phyloP scores from a whole-genome alignment of 2,797 vertebrate genomes.

The Acanthis flammea region DNA sequence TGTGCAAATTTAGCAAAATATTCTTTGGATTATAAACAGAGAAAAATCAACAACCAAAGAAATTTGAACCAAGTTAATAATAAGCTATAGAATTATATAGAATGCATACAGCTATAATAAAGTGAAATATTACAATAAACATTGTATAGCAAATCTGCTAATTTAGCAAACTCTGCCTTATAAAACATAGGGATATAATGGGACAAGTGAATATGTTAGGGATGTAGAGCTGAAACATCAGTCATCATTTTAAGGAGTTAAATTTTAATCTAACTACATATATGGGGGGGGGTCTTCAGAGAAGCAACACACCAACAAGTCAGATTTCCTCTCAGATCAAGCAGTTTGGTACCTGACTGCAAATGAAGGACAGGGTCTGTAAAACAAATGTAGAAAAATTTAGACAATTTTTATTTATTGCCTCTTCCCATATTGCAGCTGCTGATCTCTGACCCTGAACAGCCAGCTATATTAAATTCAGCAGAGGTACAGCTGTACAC shows the following conservation, averaged over 20 bases:
- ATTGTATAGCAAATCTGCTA: conserved; percentile 54
- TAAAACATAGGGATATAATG: conserved; percentile 57
- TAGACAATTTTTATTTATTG: conserved; percentile 17
- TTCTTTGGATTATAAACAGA: conserved; percentile 79
- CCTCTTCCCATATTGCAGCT: conserved; percentile 64
- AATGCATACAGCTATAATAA: conserved; percentile 53
- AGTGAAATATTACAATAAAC: conserved; percentile 62
- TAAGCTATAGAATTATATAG: conserved; percentile 62
- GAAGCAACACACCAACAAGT: conserved; percentile 39
- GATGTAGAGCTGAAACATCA: conserved; percentile 45
- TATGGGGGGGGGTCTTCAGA: background rate
- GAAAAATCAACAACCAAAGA: conserved; percentile 64
- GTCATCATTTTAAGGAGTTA: conserved; percentile 45
- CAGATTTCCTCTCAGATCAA: conserved; percentile 10
- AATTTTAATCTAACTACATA: conserved; percentile 59
- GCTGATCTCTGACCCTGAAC: conserved; percentile 21
- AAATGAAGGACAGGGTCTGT: conserved; percentile 26
- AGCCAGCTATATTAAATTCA: conserved; percentile 10
- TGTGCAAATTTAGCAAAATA: conserved; percentile 80
- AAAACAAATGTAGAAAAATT: conserved; percentile 5
- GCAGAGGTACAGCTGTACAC: background rate
- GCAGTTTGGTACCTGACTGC: conserved; percentile 18
- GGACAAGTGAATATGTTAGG: conserved; percentile 45
- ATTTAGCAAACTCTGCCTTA: conserved; percentile 62
- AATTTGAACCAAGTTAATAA: conserved; percentile 53